Conservation (phyloP, 1,140 invertebrate genomes). For the Trachelipus rathkii region DNA sequence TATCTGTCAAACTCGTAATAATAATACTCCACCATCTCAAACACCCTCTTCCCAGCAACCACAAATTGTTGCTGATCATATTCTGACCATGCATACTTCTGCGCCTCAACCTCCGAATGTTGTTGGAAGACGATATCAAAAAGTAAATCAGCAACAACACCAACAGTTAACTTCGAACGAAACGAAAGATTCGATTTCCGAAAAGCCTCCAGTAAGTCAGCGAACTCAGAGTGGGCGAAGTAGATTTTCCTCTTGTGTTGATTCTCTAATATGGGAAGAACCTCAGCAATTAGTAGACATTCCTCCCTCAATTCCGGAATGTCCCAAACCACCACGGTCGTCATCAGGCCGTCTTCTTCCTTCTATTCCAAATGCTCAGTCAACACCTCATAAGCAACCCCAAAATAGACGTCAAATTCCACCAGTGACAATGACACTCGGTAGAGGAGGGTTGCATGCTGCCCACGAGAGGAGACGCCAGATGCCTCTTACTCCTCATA, state of each 20-base stretch:
- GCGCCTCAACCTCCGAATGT: slow-evolving; percentile 23
- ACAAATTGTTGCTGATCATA: slow-evolving; percentile 40
- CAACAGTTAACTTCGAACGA: background rate
- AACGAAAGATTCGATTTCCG: background rate
- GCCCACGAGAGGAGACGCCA: slow-evolving; percentile 3
- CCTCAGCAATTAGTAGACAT: background rate
- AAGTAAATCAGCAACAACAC: background rate
- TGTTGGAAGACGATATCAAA: slow-evolving; percentile 37
- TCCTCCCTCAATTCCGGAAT: background rate
- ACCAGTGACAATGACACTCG: background rate
- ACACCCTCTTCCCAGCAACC: slow-evolving; percentile 24
- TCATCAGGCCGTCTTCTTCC: background rate
- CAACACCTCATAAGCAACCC: background rate
- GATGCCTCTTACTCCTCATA: background rate
- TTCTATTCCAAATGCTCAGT: background rate
- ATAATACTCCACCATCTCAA: slow-evolving; percentile 17
- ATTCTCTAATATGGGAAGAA: background rate
- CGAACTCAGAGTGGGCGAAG: background rate
- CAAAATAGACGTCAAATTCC: background rate
- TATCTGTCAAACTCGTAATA: background rate
- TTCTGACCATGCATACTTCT: slow-evolving; percentile 39
- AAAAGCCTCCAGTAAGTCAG: background rate
- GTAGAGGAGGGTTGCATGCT: background rate
- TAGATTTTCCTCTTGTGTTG: background rate
- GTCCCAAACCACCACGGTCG: background rate